Evolutionary conservation across 2,797 vertebrate species (phyloP), one percentile per base, ranked within the genome.

Genomic region (Lemur catta): DNA sequence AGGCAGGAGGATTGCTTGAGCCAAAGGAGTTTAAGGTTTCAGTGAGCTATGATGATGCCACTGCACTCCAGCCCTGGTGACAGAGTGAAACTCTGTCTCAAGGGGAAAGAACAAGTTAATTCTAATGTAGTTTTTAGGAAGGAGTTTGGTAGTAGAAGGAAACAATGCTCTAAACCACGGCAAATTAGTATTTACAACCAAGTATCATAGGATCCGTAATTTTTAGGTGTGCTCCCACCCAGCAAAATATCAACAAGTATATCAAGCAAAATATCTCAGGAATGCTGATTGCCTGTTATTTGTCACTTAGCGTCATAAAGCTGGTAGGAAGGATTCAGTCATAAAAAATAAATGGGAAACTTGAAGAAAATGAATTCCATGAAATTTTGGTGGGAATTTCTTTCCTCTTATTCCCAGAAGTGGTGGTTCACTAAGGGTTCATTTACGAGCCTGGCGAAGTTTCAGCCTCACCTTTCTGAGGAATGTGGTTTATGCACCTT

Each of bases 51-150:
- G 30, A 65, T 65, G 63, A 65, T 7, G 3, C 33, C 33, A n/a
- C 3, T n/a, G 63, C 15, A 65, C 33, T 65, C 63, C 17, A n/a
- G 33, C 15, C 14, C 63, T n/a, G 63, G 30, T 14, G 2, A 65
- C 61, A 65, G 57, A 59, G 30, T n/a, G 2, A 65, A n/a, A 65
- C 30, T 59, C 11, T 65, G 61, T 17, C 61, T 65, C 30, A 65
- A 65, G 61, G 61, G 30, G 14, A n/a, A 55, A 67, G 71, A 92
- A 55, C 6, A 84, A 65, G 20, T 79, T 75, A 71, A 76, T 59
- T 93, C 84, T 35, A 50, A 69, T 38, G 20, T 69, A 75, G 22
- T 76, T 96, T 95, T 81, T 48, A 89, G 52, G 26, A 80, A 95
- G 52, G 43, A 89, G 46, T 84, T 87, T 65, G 22, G 15, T 57